These are phyloP conservation scores for Coendou prehensilis DNA, from an alignment of 2,797 vertebrate species.

Conservation along the genomic window DNA sequence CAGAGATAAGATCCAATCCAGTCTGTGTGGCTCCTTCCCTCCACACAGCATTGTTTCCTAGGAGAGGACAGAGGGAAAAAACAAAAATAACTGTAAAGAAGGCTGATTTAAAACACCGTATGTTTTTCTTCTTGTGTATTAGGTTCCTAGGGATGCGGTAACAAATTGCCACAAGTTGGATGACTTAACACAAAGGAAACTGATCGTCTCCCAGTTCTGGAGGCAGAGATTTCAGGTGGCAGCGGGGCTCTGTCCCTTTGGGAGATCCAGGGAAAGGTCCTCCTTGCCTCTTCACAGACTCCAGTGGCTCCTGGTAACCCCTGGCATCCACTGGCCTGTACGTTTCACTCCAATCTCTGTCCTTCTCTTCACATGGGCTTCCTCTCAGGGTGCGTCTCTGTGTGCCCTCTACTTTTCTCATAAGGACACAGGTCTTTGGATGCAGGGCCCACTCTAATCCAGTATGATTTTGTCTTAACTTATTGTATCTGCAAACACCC, in stretches of 20 bases:
- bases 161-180: not conserved
- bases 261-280: not conserved
- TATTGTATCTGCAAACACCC: not conserved
- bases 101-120: too few species aligned
- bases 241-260: not conserved
- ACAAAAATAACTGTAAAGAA: not conserved
- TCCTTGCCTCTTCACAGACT: not conserved
- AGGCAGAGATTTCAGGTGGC: not conserved
- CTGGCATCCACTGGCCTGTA: not conserved
- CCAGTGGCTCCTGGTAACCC: not conserved
- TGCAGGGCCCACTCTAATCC: not conserved
- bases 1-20: not conserved
- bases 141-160: not conserved
- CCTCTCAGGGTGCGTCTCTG: not conserved
- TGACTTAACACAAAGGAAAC: not conserved
- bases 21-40: not conserved
- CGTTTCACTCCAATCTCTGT: not conserved
- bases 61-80: too few species aligned
- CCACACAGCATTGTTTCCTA: not conserved
- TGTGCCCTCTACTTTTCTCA: not conserved
- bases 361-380: fast-evolving
- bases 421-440: not conserved
- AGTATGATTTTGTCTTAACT: not conserved
- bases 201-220: not conserved
- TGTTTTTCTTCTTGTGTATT: not conserved